These are phyloP conservation scores for Gasterosteus aculeatus DNA, from an alignment of 2,113 vertebrate species.

Conservation along the genomic window DNA sequence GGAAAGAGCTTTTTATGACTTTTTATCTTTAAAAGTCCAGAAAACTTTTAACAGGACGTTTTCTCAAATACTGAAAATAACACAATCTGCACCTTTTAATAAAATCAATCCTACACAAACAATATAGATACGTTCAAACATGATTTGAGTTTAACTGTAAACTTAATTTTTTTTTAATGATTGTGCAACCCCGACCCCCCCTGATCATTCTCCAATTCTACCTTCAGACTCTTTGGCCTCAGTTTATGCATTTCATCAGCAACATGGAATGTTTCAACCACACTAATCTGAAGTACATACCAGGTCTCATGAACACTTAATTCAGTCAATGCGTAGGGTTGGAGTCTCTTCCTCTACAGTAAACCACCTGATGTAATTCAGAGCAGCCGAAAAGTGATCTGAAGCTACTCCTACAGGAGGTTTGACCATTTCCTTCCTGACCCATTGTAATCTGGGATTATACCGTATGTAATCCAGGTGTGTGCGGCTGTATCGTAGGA, in stretches of 20 bases:
- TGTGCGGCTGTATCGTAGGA: slow-evolving; percentile 38
- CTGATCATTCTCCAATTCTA: slow-evolving; percentile 9
- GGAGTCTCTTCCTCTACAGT: slow-evolving; percentile 9
- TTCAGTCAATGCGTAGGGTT: slow-evolving; percentile 15
- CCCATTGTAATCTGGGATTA: slow-evolving; percentile 68
- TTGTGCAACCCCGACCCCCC: background rate
- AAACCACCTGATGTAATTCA: slow-evolving; percentile 27
- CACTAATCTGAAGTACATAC: slow-evolving; percentile 15
- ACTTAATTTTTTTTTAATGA: too few species aligned
- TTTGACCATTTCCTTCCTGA: slow-evolving; percentile 51
- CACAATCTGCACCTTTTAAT: slow-evolving; percentile 26
- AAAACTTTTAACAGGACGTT: slow-evolving; percentile 42
- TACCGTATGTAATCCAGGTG: slow-evolving; percentile 58
- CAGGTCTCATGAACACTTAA: slow-evolving; percentile 2
- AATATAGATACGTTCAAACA: slow-evolving; percentile 36
- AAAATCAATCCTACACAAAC: slow-evolving; percentile 52
- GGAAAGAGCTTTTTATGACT: slow-evolving; percentile 14
- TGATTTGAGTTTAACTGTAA: slow-evolving; percentile 12
- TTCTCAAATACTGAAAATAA: slow-evolving; percentile 46
- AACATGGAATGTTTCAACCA: slow-evolving; percentile 2
- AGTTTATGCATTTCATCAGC: slow-evolving; percentile 21
- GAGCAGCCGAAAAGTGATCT: too few species aligned
- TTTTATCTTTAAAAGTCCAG: slow-evolving; percentile 36
- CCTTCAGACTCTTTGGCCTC: slow-evolving; percentile 49
- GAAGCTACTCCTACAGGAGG: slow-evolving; percentile 35